Conservation (phyloP, 2,888 invertebrate species). For the Blera fallax region DNA sequence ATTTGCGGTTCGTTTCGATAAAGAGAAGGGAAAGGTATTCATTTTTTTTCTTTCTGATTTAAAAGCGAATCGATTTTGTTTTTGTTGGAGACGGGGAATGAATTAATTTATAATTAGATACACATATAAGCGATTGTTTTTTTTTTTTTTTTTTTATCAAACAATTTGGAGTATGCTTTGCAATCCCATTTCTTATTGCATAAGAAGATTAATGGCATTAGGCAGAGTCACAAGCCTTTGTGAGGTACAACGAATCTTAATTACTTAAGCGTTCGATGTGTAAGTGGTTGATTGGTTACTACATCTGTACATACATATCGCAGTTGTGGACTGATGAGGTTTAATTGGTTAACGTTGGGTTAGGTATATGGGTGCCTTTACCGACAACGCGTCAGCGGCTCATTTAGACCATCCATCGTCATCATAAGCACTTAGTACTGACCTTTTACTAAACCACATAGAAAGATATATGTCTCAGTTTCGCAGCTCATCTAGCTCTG, state of each 20-base stretch:
- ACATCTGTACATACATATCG: no score
- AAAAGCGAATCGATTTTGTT: not conserved
- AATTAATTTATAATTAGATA: not conserved
- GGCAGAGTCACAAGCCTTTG: not conserved
- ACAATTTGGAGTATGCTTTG: not conserved
- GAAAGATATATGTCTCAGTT: no score
- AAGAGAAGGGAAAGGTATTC: not conserved
- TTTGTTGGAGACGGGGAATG: not conserved
- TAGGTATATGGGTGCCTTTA: no score
- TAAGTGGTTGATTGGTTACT: not conserved
- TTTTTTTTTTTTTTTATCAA: not conserved
- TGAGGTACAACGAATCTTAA: not conserved
- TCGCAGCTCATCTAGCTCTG: no score
- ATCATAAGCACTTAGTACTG: no score
- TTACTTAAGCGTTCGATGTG: not conserved
- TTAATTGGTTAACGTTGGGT: no score
- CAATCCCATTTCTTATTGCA: not conserved
- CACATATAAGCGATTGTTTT: not conserved
- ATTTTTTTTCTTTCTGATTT: not conserved
- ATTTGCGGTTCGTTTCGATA: not conserved
- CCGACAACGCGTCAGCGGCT: no score
- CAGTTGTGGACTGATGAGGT: no score
- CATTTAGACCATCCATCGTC: no score
- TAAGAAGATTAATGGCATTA: not conserved
- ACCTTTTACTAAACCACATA: no score